Percentiles rank a stretch among this genome's conserved stretches.
Conservation (phyloP, 2,888 invertebrate species). For the Mimachlamys varia region DNA sequence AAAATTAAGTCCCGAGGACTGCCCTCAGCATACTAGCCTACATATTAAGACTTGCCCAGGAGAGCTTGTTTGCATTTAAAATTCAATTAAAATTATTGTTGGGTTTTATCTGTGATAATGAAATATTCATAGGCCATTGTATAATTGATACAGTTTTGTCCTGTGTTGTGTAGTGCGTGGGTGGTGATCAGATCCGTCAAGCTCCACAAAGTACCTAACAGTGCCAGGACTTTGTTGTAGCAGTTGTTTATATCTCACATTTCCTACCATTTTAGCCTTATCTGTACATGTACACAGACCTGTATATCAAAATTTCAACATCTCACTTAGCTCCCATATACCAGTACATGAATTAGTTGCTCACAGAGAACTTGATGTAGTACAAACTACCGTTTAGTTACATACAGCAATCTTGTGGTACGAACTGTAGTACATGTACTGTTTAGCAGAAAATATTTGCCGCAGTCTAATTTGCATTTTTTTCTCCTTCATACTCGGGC, state of each 20-base stretch:
- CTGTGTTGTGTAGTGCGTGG: not conserved
- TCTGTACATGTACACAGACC: not conserved
- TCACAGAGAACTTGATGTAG: too few species aligned
- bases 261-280: not conserved
- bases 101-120: conserved; percentile 19
- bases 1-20: not conserved
- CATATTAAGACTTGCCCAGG: not conserved
- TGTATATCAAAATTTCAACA: too few species aligned
- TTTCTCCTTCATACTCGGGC: too few species aligned
- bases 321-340: not conserved
- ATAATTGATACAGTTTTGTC: conserved; percentile 16
- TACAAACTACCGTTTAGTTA: too few species aligned
- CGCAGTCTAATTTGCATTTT: too few species aligned
- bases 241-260: not conserved
- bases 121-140: conserved; percentile 16
- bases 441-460: too few species aligned
- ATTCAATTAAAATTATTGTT: conserved; percentile 15
- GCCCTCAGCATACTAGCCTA: not conserved
- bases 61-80: not conserved
- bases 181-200: not conserved
- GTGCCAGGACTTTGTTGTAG: not conserved
- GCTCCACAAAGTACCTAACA: not conserved
- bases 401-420: too few species aligned
- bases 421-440: too few species aligned
- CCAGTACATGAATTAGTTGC: not conserved